Base-by-base conservation (phyloP, 1,140 invertebrate species). In the Teleogryllus occipitalis region DNA sequence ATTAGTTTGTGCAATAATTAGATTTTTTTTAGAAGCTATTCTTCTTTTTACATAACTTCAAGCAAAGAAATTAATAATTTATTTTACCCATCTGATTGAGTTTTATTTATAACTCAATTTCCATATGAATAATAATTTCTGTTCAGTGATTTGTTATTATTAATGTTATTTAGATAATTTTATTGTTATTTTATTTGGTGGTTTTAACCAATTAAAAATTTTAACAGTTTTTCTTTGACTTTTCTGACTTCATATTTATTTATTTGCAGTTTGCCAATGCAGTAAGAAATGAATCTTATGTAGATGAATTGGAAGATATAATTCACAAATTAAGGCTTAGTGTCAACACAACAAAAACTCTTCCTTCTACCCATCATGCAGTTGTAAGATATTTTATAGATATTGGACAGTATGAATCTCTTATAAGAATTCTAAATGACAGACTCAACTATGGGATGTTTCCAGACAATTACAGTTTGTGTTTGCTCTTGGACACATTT, bases 391-490 rank as follows among this genome's bases (percentile, higher is more conserved):
- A 89, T 80, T 91, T 92, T 74, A 82, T 96, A 0, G 86, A 91
- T 72, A 85, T 87, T 82, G 87, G 88, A 0, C 86, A 90, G 80
- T 82, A 84, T 47, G 86, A 94, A 15, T 88, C 92, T 47, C 86
- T 98, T 15, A 82, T 96, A 3, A 85, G 89, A 39, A 88, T 97
- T 18, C 85, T 98, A 18, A 89, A 93, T 82, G 92, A 97, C 84
- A 90, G 96, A 76, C 85, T 96, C 14, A 93, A 94, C 83, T 98
- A 95, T 87, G 97, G 97, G 3, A 86, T 99, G 48, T 98, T 98
- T 84, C 89, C 95, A 18, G 95, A 98, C 87, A 85, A 91, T 79
- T 93, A 92, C 82, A 87, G 89, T 73, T 91, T 91, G 74, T 96
- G 96, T 86, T 87, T 97, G 18, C 85, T 97, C n/a, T 89, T 98